These are phyloP conservation scores for Cavia porcellus DNA, from an alignment of 2,113 vertebrate genomes.

Conservation along the genomic window DNA sequence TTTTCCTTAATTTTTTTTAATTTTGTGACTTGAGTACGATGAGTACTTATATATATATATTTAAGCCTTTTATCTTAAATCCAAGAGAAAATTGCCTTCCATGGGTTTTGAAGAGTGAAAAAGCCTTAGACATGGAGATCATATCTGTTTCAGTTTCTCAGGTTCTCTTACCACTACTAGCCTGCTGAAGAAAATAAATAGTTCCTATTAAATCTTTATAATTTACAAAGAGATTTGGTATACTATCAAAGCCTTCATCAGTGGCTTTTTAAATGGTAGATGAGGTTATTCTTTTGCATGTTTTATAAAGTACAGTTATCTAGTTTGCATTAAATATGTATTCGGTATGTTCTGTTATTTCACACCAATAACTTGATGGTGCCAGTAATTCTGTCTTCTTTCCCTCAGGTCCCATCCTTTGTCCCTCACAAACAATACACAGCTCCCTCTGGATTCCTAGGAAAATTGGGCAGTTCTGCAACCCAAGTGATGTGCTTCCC, in stretches of 20 bases:
- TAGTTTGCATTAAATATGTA: slow-evolving; percentile 82
- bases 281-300: slow-evolving; percentile 59
- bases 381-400: slow-evolving; percentile 67
- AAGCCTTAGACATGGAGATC: not conserved
- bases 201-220: slow-evolving; percentile 53
- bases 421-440: slow-evolving; percentile 57
- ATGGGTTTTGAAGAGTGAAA: not conserved
- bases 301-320: slow-evolving; percentile 81
- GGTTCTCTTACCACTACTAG: slow-evolving; percentile 37
- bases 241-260: slow-evolving; percentile 50
- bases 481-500: slow-evolving; percentile 78
- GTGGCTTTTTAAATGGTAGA: slow-evolving; percentile 62
- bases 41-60: not conserved
- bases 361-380: slow-evolving; percentile 71
- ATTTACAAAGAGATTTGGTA: slow-evolving; percentile 73
- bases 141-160: not conserved
- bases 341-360: slow-evolving; percentile 70
- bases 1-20: not conserved
- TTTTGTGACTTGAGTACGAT: not conserved
- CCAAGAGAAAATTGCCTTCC: not conserved
- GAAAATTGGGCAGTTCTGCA: slow-evolving; percentile 80
- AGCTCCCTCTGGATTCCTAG: slow-evolving; percentile 72
- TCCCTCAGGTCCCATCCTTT: slow-evolving; percentile 72
- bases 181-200: slow-evolving; percentile 68
- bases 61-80: slow-evolving; percentile 30